Evolutionary conservation across 2,888 invertebrate genomes (phyloP), one percentile per base, ranked within the genome.

Genomic region (Netelia fuscicornis): DNA sequence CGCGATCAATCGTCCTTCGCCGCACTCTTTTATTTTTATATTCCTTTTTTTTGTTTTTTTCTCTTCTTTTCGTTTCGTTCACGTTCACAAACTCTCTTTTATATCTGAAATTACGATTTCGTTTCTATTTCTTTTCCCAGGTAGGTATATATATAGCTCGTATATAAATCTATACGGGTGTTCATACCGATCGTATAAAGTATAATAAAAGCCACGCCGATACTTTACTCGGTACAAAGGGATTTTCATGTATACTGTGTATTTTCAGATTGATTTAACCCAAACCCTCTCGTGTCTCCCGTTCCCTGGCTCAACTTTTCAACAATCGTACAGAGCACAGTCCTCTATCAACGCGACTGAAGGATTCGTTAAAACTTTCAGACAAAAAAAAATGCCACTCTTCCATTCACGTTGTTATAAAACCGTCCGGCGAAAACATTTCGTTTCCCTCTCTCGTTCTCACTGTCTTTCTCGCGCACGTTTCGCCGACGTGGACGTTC

Each of bases 351-450:
- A 70, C 75, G 77, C 52, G 37, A 6, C 37, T 6, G 68, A 58
- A 77, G 68, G 81, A 86, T 87, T 86, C 85, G 86, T 86, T 87
- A 86, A 85, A 86, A 86, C 81, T 86, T 85, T 17, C 72, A 67
- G 54, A 58, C 52, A 25, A 64, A 65, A 58, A 25, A 44, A 52
- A 52, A 68, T 42, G 42, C 37, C 37, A 37, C 6, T 37, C 37
- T 6, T 17, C 67, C 60, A 72, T 37, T 37, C n/a, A 11, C 42
- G 9, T 71, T 48, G 42, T 68, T 23, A 52, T 54, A 56, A 48
- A 23, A 64, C 5, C 56, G 30, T 81, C 62, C 6, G 30, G 30
- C 56, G 48, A 20, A 70, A 83, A 67, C 42, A 23, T 64, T 77
- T 8, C 37, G 37, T 8, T 37, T 37, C 37, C 37, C 37, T 37